Base-by-base conservation (phyloP, 2,797 vertebrate species). In the Moxostoma hubbsi region DNA sequence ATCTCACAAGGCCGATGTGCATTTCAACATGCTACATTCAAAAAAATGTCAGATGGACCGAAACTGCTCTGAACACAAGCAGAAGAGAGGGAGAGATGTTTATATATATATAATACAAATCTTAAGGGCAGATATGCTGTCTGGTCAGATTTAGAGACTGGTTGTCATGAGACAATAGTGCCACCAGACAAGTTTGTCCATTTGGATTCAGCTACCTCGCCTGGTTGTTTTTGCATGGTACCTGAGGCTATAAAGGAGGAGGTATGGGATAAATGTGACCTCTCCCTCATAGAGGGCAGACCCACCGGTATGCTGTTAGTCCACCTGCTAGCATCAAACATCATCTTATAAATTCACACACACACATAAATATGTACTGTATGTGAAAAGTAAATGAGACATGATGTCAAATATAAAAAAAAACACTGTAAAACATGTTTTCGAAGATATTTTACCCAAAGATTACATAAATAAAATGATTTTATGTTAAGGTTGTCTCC, bases 111-210 rank as follows among this genome's bases (percentile, higher is more conserved):
- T 18, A 18, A 18, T 18, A 18, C 18, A 18, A 18, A 18, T 81
- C 71, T 81, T 82, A 86, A 81, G 80, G 85, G 85, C 82, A 84
- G 75, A 86, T 79, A 61, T 75, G 46, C 82, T 86, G 85, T 86
- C 85, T 75, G 78, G 66, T 84, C 82, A 58, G 50, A 81, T 86
- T 84, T 82, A 57, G 50, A 73, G 68, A 68, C 66, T 55, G n/a
- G 63, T 43, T 57, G 63, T 84, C 85, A 82, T 65, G 57, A 45
- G 77, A 82, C 82, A 73, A 78, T 82, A 84, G 78, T 43, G 67
- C 80, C 82, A 82, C 77, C 82, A 81, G 85, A 86, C 81, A 78
- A 79, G 82, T 86, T 82, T 84, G 85, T 86, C 82, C 59, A 66
- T 84, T 82, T 79, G 64, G 77, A 82, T 86, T 66, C 75, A 81